phyloP scores from a whole-genome alignment of 2,888 invertebrate species.

The Perizoma affinitatum region DNA sequence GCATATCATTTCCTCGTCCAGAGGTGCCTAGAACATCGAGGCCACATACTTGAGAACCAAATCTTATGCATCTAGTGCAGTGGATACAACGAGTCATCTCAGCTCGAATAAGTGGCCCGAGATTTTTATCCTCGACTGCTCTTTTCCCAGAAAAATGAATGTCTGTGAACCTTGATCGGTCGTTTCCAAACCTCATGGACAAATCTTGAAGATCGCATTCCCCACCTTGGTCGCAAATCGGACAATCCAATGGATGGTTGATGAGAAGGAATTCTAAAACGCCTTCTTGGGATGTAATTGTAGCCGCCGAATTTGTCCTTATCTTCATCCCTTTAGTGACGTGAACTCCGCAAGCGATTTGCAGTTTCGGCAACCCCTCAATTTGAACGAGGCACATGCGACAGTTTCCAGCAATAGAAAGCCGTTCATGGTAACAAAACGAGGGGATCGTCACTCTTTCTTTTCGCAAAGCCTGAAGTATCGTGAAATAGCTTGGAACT shows the following conservation, averaged over 20 bases:
- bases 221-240: conserved; percentile 99
- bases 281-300: conserved; percentile 86
- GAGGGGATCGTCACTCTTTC: conserved; percentile 87
- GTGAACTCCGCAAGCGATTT: conserved; percentile 99
- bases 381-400: conserved; percentile 99
- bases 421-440: conserved; percentile 98
- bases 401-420: conserved; percentile 99
- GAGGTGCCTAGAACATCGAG: conserved; percentile 97
- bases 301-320: conserved; percentile 96
- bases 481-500: conserved; percentile 97
- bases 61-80: conserved; percentile 98
- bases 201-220: conserved; percentile 98
- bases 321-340: conserved; percentile 98
- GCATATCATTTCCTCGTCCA: conserved; percentile 97
- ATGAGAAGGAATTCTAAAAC: conserved; percentile 99
- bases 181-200: conserved; percentile 98
- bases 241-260: conserved; percentile 99
- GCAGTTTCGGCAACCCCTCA: conserved; percentile 97
- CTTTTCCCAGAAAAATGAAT: conserved; percentile 94
- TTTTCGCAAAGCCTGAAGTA: conserved; percentile 86
- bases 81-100: conserved; percentile 99
- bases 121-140: conserved; percentile 98
- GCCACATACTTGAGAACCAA: conserved; percentile 98
- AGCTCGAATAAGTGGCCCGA: conserved; percentile 98
- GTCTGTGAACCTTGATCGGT: conserved; percentile 95